Base-by-base conservation (phyloP, 2,888 invertebrate species). In the Nebria salina region DNA sequence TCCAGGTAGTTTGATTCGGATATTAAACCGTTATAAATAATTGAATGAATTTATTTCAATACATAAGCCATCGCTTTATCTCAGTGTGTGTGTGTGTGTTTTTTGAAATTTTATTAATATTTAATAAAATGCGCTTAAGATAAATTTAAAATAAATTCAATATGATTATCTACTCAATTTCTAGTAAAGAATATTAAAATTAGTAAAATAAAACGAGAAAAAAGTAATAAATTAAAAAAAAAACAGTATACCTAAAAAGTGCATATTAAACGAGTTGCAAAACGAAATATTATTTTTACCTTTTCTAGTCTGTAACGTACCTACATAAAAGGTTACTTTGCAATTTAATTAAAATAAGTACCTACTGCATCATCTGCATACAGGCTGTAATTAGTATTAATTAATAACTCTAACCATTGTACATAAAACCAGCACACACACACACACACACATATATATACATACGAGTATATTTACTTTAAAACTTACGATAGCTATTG, bases 281-380 rank as follows among this genome's bases (percentile, higher is more conserved):
- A 34, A 34, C 34, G 78, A 73, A 78, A 73, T 79, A 42, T 65
- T 79, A 68, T 79, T 79, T 73, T 78, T 75, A 66, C 72, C 43
- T 68, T 79, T 79, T 79, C 54, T 79, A 15, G 43, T 54, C 54
- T 54, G 54, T 54, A 11, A 54, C 54, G 13, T 79, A 79, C 68
- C 65, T 74, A 75, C 79, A 79, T 79, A 79, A 79, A 79, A 79
- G 79, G 74, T 79, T 79, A 79, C 78, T 79, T 79, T 74, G 75
- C 79, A 79, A 79, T 75, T 79, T 79, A 79, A 79, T 79, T 79
- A 79, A 79, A 68, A 79, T 79, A 79, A 79, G 79, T 79, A 79
- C 79, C 74, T 74, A 68, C 74, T 80, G 80, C 80, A 80, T 80
- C 80, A 80, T 75, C 75, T 75, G 79, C 65, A 79, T 75, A 80